Percentiles rank a stretch among this genome's conserved stretches.
Evolutionary conservation across 2,113 vertebrate species (phyloP).

Genomic region (Ardeotis arabs): DNA sequence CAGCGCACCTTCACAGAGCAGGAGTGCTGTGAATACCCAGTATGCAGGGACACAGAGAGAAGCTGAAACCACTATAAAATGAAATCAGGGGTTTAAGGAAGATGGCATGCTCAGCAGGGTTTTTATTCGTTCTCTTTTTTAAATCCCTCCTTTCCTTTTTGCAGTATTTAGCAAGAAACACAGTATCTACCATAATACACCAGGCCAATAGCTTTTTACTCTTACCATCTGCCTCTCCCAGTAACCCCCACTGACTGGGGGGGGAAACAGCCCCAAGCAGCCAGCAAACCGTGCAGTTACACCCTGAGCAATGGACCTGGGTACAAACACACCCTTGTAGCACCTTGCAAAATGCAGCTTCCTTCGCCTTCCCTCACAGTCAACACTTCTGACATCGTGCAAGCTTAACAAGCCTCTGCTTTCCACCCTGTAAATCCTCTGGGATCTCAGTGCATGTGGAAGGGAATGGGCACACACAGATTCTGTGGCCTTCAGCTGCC

Average conservation of each 20-base stretch:
- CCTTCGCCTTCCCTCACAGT: neutral
- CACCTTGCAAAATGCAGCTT: neutral
- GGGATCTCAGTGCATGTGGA: neutral
- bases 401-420: neutral
- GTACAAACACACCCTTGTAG: neutral
- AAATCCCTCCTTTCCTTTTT: neutral
- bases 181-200: neutral
- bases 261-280: neutral
- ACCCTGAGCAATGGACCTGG: neutral
- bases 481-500: neutral
- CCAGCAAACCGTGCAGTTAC: neutral
- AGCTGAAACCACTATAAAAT: neutral
- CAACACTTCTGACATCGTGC: neutral
- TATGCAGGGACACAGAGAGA: neutral
- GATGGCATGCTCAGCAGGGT: neutral
- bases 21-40: neutral
- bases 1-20: neutral
- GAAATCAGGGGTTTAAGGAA: neutral
- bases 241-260: accelerated
- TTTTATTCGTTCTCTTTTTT: neutral
- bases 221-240: neutral
- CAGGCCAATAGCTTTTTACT: neutral
- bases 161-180: neutral
- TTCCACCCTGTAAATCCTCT: neutral
- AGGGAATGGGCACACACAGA: accelerated